Percentiles rank a stretch among this genome's conserved stretches.
phyloP scores from a whole-genome alignment of 2,888 invertebrate genomes.

The Andrena trimmerana region DNA sequence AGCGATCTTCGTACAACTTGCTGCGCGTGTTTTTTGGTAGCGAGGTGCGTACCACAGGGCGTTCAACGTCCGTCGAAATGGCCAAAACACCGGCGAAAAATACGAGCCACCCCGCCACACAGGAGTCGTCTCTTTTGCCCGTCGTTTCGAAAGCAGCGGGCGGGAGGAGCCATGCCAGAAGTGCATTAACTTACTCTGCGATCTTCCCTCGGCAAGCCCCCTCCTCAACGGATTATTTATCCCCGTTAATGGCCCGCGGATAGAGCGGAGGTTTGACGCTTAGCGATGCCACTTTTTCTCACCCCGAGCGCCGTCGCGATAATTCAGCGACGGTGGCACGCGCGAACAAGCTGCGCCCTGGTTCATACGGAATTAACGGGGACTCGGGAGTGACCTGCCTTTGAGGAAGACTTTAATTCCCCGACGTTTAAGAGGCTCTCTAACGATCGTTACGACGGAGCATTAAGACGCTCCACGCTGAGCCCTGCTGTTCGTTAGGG shows the following conservation, averaged over 20 bases:
- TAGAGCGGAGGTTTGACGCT: constrained; percentile 11
- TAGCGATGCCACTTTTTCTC: constrained; percentile 59
- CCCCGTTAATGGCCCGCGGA: background rate
- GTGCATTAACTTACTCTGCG: background rate
- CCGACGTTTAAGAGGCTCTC: constrained; percentile 53
- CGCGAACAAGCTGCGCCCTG: constrained; percentile 9
- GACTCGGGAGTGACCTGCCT: constrained; percentile 2
- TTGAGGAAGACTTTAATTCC: constrained; percentile 57
- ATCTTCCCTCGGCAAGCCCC: background rate
- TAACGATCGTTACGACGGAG: constrained; percentile 60
- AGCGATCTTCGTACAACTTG: background rate
- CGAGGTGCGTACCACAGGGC: background rate
- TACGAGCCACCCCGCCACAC: constrained; percentile 12
- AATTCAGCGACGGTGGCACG: constrained; percentile 45
- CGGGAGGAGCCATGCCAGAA: background rate
- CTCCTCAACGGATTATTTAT: constrained; percentile 8
- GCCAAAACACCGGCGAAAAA: constrained; percentile 17
- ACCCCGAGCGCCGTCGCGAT: constrained; percentile 50
- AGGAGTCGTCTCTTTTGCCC: constrained; percentile 56
- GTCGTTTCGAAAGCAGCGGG: background rate
- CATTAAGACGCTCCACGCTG: constrained; percentile 52
- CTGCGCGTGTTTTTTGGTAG: background rate
- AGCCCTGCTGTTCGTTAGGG: constrained; percentile 45
- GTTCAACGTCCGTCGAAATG: constrained; percentile 8
- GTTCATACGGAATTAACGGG: constrained; percentile 23